phyloP scores from a whole-genome alignment of 2,113 vertebrate species.

The Gopherus flavomarginatus region DNA sequence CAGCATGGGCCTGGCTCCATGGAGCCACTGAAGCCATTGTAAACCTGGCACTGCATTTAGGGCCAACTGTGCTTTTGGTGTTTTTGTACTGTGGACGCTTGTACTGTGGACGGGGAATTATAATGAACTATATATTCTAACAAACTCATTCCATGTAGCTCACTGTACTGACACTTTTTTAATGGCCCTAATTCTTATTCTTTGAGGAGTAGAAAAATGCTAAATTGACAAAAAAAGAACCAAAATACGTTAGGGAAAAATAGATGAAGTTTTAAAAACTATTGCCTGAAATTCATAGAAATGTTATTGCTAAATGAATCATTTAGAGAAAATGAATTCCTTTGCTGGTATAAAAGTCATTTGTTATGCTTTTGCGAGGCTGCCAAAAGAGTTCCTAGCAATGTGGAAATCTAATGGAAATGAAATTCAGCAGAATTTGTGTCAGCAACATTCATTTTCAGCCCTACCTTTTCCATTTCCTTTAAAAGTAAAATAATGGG shows the following conservation, averaged over 20 bases:
- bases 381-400: constrained; percentile 76
- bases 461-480: constrained; percentile 58
- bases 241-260: constrained; percentile 73
- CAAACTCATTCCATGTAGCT: accelerated
- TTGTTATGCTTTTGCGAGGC: constrained; percentile 75
- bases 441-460: constrained; percentile 44
- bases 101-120: background rate
- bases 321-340: constrained; percentile 75
- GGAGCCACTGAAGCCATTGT: no score
- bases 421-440: constrained; percentile 67
- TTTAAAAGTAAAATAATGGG: constrained; percentile 40
- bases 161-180: background rate
- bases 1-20: no score
- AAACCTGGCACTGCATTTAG: background rate
- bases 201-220: constrained; percentile 38
- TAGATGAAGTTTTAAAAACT: constrained; percentile 71
- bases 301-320: constrained; percentile 80
- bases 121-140: accelerated
- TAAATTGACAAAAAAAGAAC: constrained; percentile 73
- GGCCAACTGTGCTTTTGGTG: background rate
- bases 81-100: background rate
- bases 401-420: constrained; percentile 73
- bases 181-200: background rate
- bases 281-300: constrained; percentile 75
- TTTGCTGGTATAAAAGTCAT: constrained; percentile 79